Percentiles rank a stretch among this genome's conserved stretches.
Conservation (phyloP, 2,888 invertebrate species). For the Clepsis dumicolana region DNA sequence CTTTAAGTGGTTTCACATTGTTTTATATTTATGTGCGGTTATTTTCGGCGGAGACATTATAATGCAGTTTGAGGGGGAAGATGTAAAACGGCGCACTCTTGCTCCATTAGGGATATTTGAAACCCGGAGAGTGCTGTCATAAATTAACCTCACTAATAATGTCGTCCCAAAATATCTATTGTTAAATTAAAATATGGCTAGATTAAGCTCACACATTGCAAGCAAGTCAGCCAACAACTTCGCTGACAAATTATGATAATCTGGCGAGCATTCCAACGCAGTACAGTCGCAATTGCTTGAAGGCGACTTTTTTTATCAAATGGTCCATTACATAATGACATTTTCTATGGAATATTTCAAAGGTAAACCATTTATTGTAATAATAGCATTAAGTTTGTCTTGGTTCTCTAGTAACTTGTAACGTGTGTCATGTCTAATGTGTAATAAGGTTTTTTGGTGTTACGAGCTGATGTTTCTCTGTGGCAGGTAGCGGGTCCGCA, state of each 20-base stretch:
- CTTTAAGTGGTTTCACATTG: conserved; percentile 87
- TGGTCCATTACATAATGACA: too few relatives aligned
- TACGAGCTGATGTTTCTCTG: conserved; percentile 29
- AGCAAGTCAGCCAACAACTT: not conserved
- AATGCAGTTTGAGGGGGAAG: conserved; percentile 85
- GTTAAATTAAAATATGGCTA: conserved; percentile 55
- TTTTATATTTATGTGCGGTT: conserved; percentile 86
- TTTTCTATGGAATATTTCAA: not conserved
- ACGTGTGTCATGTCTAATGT: conserved; percentile 15
- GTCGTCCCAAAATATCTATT: conserved; percentile 75
- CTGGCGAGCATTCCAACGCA: not conserved
- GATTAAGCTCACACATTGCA: conserved; percentile 4
- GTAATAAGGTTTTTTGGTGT: conserved; percentile 15
- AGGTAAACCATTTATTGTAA: not conserved
- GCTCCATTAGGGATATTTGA: conserved; percentile 85
- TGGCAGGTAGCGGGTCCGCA: conserved; percentile 54
- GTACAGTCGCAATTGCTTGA: not conserved
- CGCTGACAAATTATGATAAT: not conserved
- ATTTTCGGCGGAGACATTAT: conserved; percentile 84
- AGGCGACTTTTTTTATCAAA: not conserved
- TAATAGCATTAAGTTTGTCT: not conserved
- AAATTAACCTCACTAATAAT: conserved; percentile 83
- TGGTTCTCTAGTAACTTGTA: not conserved
- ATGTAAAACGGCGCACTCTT: conserved; percentile 83
- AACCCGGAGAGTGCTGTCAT: conserved; percentile 84